A percentile compares a stretch with the other conserved stretches of the same genome.
Conservation (phyloP, 2,888 invertebrate species). For the Perithous albicinctus region DNA sequence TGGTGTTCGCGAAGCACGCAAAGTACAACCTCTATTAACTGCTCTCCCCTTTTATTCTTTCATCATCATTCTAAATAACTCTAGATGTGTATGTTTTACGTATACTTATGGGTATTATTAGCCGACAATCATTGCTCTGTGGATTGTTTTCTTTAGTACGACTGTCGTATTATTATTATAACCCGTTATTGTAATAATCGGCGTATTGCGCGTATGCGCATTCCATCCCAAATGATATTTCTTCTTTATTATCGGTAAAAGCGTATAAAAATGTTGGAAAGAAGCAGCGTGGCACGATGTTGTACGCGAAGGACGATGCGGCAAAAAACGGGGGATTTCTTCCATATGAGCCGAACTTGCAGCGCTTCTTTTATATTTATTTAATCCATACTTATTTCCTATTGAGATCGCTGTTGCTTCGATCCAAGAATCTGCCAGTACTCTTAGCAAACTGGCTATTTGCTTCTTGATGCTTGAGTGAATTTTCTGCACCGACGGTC, state of each 20-base stretch:
- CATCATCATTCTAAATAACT: constrained; percentile 38
- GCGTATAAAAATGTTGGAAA: constrained; percentile 66
- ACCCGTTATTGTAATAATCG: constrained; percentile 60
- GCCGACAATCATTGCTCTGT: constrained; percentile 59
- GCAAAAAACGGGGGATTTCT: constrained; percentile 5
- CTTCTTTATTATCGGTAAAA: constrained; percentile 58
- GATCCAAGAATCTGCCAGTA: constrained; percentile 35
- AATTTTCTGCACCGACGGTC: not conserved
- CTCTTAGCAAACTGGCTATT: not conserved
- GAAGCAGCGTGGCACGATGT: constrained; percentile 51
- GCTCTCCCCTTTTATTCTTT: constrained; percentile 7
- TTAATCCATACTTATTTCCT: constrained; percentile 23
- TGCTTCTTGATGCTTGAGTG: constrained; percentile 2
- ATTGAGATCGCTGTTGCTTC: constrained; percentile 52
- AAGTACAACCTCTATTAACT: no score
- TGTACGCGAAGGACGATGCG: constrained; percentile 53
- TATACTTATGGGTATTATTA: constrained; percentile 64
- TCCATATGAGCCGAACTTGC: constrained; percentile 28
- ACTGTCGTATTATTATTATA: constrained; percentile 51
- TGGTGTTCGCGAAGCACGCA: constrained; percentile 14
- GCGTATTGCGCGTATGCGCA: constrained; percentile 44
- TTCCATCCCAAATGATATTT: constrained; percentile 39
- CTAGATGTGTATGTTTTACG: constrained; percentile 58
- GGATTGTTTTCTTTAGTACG: constrained; percentile 9
- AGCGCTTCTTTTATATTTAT: constrained; percentile 26